A percentile compares a stretch with the other conserved stretches of the same genome.
These are phyloP conservation scores for Brachirus orientalis DNA, from an alignment of 2,113 vertebrate genomes.

Conservation along the genomic window DNA sequence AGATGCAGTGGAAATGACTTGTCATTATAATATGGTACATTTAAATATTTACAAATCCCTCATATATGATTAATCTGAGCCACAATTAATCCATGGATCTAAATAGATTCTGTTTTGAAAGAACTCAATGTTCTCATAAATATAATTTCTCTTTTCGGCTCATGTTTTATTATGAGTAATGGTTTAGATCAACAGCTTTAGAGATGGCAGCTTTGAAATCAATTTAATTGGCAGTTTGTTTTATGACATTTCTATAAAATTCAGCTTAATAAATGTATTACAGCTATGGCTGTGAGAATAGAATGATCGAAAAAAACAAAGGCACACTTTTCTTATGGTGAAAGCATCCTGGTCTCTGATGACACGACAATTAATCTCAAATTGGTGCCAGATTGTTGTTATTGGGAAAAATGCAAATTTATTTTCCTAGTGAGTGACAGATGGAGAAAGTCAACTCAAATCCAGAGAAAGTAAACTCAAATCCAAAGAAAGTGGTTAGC, in stretches of 20 bases:
- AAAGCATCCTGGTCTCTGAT: no score
- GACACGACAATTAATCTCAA: no score
- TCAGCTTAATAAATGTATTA: slow-evolving; percentile 8
- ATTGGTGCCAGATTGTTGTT: no score
- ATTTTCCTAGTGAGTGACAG: background rate
- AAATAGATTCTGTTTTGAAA: slow-evolving; percentile 20
- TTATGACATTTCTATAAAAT: background rate
- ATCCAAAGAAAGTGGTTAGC: background rate
- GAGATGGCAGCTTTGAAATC: slow-evolving; percentile 13
- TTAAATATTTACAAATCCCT: no score
- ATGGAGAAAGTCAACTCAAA: background rate
- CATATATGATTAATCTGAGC: slow-evolving; percentile 41
- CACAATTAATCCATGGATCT: slow-evolving; percentile 29
- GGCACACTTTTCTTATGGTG: no score
- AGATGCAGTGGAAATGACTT: no score
- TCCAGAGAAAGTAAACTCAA: background rate
- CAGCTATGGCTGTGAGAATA: slow-evolving; percentile 13
- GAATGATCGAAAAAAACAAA: background rate
- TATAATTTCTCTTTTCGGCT: slow-evolving; percentile 29
- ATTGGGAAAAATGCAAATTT: background rate
- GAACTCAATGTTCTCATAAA: slow-evolving; percentile 19
- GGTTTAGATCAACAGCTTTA: slow-evolving; percentile 42
- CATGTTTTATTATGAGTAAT: slow-evolving; percentile 30
- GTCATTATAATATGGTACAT: background rate
- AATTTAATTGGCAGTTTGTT: slow-evolving; percentile 43